Evolutionary conservation across 2,888 invertebrate genomes (phyloP).

Genomic region (Panorpa germanica): DNA sequence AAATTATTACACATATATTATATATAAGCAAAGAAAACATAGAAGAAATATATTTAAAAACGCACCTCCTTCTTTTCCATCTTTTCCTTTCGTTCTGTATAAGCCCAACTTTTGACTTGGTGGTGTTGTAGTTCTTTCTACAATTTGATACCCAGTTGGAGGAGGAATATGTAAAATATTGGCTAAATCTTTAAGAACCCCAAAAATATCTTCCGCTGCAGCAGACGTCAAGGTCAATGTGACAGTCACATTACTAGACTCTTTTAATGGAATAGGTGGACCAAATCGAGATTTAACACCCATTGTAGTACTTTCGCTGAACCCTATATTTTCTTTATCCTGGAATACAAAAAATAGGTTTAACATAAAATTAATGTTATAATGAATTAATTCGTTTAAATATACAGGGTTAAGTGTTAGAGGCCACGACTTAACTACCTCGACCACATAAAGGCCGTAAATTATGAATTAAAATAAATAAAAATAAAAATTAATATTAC

Average conservation of each 20-base stretch:
- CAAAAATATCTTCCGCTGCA: conserved; percentile 89
- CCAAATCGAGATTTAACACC: conserved; percentile 22
- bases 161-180: conserved; percentile 83
- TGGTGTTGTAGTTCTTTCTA: conserved; percentile 60
- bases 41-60: conserved; percentile 18
- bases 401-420: too few species aligned
- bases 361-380: too few species aligned
- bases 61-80: conserved; percentile 70
- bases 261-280: conserved; percentile 30
- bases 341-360: conserved; percentile 16
- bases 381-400: too few species aligned
- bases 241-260: conserved; percentile 72
- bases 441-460: conserved; percentile 26
- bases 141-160: conserved; percentile 75
- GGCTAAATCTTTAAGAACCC: conserved; percentile 78
- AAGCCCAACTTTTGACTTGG: conserved; percentile 64
- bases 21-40: conserved; percentile 3
- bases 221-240: conserved; percentile 83
- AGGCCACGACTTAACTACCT: too few species aligned
- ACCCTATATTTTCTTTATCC: conserved; percentile 41
- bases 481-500: conserved; percentile 20
- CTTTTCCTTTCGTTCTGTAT: conserved; percentile 63
- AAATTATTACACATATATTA: conserved; percentile 4
- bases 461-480: conserved; percentile 22
- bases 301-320: conserved; percentile 19